A percentile compares a stretch with the other conserved stretches of the same genome.
phyloP scores from a whole-genome alignment of 1,140 invertebrate genomes.

The Melitaea cinxia region DNA sequence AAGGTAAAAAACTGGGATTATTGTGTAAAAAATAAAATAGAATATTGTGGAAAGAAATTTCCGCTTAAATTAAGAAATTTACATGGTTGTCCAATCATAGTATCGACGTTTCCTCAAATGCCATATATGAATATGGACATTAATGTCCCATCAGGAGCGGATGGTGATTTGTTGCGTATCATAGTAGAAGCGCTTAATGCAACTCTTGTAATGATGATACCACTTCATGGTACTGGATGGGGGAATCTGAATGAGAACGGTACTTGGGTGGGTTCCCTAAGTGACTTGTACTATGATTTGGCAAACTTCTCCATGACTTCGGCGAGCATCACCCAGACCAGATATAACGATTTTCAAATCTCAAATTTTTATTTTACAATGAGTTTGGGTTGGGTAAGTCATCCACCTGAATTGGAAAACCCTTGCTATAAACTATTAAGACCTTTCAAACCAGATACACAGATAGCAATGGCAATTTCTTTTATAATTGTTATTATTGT shows the following conservation, averaged over 20 bases:
- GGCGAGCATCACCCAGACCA: constrained; percentile 51
- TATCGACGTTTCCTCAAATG: constrained; percentile 56
- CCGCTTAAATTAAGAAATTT: constrained; percentile 60
- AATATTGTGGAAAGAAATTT: constrained; percentile 44
- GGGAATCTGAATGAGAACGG: constrained; percentile 56
- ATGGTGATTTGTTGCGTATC: constrained; percentile 58
- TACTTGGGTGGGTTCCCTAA: constrained; percentile 63
- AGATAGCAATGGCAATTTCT: constrained; percentile 46
- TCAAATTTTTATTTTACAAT: constrained; percentile 49
- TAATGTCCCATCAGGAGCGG: constrained; percentile 50
- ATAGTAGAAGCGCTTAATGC: constrained; percentile 56
- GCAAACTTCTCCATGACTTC: constrained; percentile 74
- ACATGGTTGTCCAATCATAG: constrained; percentile 53
- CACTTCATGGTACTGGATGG: constrained; percentile 54
- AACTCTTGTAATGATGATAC: constrained; percentile 54
- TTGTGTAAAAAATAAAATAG: constrained; percentile 18
- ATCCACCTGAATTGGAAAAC: constrained; percentile 47
- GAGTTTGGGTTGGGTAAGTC: constrained; percentile 58
- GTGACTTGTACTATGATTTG: constrained; percentile 53
- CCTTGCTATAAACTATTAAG: constrained; percentile 58
- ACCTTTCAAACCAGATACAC: constrained; percentile 48
- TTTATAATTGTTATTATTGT: constrained; percentile 46
- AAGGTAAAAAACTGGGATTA: constrained; percentile 35
- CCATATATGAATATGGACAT: constrained; percentile 58
- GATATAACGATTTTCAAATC: constrained; percentile 57